Evolutionary conservation across 2,797 vertebrate species (phyloP), one percentile per base, ranked within the genome.

Genomic region (Etheostoma perlongum): DNA sequence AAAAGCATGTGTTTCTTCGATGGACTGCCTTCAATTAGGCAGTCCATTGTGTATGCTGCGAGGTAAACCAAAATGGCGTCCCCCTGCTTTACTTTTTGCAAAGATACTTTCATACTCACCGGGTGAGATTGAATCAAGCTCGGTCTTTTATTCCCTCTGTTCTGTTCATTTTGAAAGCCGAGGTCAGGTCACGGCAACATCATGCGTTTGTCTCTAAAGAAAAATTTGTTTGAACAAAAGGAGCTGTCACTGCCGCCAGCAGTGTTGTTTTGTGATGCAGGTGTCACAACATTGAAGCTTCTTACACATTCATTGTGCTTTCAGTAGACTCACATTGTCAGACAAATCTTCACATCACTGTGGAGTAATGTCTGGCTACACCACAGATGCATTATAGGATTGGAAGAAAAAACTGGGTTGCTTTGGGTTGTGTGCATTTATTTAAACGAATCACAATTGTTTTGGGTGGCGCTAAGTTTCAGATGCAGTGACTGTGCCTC

Each of bases 1-100:
- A 76, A 85, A 78, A 54, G 40, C 64, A 85, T 3, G 18, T 69
- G 62, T 36, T 72, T 65, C 63, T 83, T 72, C 72, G 78, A 84
- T 77, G 69, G 49, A 62, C 64, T 60, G 46, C 62, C 64, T 83
- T 77, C 46, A 78, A 30, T 79, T 36, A 8, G n/a, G 25, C 23
- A 40, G 36, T 36, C 33, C 33, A 10, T 36, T 40, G 9, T 74
- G 19, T 71, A 58, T 52, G 53, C 36, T 67, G 71, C 2, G 14
- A 70, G 33, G 52, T 67, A 57, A 79, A 78, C 27, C 44, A 68
- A 63, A 74, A 67, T 78, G 25, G 30, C 5, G 9, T 67, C 48
- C 53, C 60, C 48, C 7, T 62, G 33, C 40, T 64, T 77, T 23
- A 12, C 23, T 46, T 76, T 67, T 67, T 65, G 44, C n/a, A 4